A percentile compares a stretch with the other conserved stretches of the same genome.
These are phyloP conservation scores for Chiridota heheva DNA, from an alignment of 35 echinoderm and acorn worm genomes.

Conservation along the genomic window DNA sequence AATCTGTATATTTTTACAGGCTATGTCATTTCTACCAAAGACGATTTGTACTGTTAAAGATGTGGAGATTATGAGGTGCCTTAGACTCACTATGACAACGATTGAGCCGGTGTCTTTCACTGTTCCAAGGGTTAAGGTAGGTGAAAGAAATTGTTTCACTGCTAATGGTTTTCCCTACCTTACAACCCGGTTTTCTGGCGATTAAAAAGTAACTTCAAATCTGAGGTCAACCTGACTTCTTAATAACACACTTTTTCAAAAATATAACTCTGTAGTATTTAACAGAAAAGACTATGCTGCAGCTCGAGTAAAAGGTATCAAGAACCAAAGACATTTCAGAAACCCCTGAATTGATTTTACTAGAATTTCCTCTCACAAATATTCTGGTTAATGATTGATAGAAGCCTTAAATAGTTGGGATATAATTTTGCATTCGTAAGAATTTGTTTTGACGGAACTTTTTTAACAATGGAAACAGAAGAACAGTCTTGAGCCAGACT, in stretches of 20 bases:
- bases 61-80: constrained; percentile 81
- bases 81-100: constrained; percentile 82
- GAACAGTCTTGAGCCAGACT: too few species aligned
- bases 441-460: too few species aligned
- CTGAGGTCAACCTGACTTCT: not conserved
- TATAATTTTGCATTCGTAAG: too few species aligned
- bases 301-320: not conserved
- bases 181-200: not conserved
- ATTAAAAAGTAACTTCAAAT: not conserved
- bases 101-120: constrained; percentile 87
- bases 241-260: not conserved
- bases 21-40: constrained; percentile 93
- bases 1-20: constrained; percentile 50
- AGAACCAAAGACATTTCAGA: not conserved
- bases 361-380: too few species aligned
- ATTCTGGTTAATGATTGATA: too few species aligned
- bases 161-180: not conserved
- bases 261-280: not conserved
- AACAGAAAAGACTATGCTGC: not conserved
- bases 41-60: constrained; percentile 75
- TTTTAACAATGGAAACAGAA: too few species aligned
- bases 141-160: not conserved
- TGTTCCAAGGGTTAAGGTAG: constrained; percentile 92
- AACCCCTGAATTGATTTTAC: too few species aligned
- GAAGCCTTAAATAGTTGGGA: too few species aligned